Conservation (phyloP, 2,888 invertebrate genomes). For the Congeria kusceri region DNA sequence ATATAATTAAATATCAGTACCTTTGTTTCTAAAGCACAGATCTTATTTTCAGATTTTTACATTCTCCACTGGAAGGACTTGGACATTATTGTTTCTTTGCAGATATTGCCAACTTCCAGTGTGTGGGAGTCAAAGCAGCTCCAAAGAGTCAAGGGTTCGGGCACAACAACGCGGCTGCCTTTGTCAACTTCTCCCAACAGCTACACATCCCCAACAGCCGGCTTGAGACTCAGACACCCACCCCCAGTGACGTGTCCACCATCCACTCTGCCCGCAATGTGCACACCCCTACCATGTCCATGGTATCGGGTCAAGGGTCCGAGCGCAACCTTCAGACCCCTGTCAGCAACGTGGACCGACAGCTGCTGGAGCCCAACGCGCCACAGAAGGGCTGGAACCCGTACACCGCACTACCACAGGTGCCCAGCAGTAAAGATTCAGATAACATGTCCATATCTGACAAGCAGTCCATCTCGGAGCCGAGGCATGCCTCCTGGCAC, state of each 20-base stretch:
- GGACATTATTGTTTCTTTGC: slow-evolving; percentile 17
- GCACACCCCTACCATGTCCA: slow-evolving; percentile 71
- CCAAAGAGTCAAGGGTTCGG: slow-evolving; percentile 56
- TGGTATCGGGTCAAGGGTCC: slow-evolving; percentile 62
- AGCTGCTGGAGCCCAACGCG: slow-evolving; percentile 78
- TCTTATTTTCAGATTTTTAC: too few species aligned
- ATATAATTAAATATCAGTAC: too few species aligned
- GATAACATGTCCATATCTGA: slow-evolving; percentile 56
- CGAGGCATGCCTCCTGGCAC: slow-evolving; percentile 46
- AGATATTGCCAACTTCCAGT: slow-evolving; percentile 48
- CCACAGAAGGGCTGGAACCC: slow-evolving; percentile 78
- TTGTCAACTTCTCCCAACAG: slow-evolving; percentile 53
- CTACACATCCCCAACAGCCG: slow-evolving; percentile 72
- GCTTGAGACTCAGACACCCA: slow-evolving; percentile 78
- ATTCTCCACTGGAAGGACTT: too few species aligned
- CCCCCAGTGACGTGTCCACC: slow-evolving; percentile 81
- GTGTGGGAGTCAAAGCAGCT: slow-evolving; percentile 54
- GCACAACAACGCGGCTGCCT: slow-evolving; percentile 60
- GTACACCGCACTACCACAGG: slow-evolving; percentile 75
- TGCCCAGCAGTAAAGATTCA: slow-evolving; percentile 56
- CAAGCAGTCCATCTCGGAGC: slow-evolving; percentile 53
- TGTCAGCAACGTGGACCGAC: slow-evolving; percentile 68
- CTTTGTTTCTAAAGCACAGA: too few species aligned
- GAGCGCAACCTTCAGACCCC: slow-evolving; percentile 72
- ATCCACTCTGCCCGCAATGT: slow-evolving; percentile 70